phyloP scores from a whole-genome alignment of 2,888 invertebrate genomes.

The Drosophila trichaetosa region DNA sequence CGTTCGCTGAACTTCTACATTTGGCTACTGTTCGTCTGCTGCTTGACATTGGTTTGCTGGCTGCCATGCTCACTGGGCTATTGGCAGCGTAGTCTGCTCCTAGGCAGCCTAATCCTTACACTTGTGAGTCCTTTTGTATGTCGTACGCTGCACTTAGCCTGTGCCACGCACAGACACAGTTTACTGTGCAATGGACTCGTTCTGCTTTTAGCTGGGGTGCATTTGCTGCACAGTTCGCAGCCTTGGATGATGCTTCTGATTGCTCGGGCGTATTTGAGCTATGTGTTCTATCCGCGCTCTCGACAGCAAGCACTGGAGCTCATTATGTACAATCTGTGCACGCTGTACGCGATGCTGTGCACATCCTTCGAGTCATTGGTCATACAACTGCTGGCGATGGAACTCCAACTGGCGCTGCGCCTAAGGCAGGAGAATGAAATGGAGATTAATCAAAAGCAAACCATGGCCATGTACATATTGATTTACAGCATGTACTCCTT shows the following conservation, averaged over 20 bases:
- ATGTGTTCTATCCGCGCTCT: constrained; percentile 45
- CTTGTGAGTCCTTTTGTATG: constrained; percentile 49
- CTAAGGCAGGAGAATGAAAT: constrained; percentile 34
- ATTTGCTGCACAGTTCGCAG: constrained; percentile 71
- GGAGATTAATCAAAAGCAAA: constrained; percentile 26
- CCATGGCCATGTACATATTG: constrained; percentile 86
- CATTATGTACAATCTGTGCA: constrained; percentile 87
- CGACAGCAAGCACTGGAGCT: constrained; percentile 84
- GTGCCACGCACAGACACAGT: constrained; percentile 23
- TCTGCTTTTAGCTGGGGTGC: constrained; percentile 54
- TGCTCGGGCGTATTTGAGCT: constrained; percentile 86
- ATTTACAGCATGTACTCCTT: constrained; percentile 93
- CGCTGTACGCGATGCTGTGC: constrained; percentile 89
- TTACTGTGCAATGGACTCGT: constrained; percentile 49
- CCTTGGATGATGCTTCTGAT: constrained; percentile 86
- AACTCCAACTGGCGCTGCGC: constrained; percentile 66
- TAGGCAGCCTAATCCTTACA: constrained; percentile 62
- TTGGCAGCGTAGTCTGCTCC: constrained; percentile 54
- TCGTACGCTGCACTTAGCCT: constrained; percentile 29
- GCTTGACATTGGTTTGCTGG: constrained; percentile 90
- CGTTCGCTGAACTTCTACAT: constrained; percentile 70
- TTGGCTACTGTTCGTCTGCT: constrained; percentile 86
- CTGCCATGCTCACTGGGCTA: constrained; percentile 87
- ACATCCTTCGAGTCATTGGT: constrained; percentile 93
- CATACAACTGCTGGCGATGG: constrained; percentile 86